phyloP scores from a whole-genome alignment of 2,113 vertebrate genomes.

The Leuciscus idus region DNA sequence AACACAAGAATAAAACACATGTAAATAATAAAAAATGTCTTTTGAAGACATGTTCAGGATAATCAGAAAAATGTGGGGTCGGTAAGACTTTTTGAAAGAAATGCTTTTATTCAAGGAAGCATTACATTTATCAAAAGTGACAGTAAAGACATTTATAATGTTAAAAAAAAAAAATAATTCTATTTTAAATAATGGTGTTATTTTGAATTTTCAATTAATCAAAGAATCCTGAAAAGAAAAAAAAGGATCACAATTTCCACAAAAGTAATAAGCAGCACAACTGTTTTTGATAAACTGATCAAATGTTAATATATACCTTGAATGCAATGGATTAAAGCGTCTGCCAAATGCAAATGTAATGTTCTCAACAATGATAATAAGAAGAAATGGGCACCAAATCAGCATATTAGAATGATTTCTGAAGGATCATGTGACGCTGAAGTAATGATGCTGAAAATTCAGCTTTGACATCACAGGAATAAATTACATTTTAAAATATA shows the following conservation, averaged over 20 bases:
- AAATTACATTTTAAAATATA: not conserved
- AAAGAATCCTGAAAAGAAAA: not conserved
- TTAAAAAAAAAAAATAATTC: not conserved
- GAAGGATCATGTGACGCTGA: not conserved
- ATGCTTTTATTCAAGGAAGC: not conserved
- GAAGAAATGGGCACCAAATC: not conserved
- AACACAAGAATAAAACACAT: not conserved
- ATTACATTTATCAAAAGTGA: not conserved
- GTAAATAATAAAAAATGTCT: not conserved
- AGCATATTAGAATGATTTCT: not conserved
- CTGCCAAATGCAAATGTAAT: not conserved
- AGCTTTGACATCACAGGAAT: not conserved
- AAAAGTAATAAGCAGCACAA: not conserved
- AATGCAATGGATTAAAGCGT: too few relatives aligned
- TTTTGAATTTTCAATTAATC: not conserved
- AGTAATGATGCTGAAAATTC: not conserved
- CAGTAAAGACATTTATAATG: not conserved
- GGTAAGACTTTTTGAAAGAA: not conserved
- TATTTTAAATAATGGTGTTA: not conserved
- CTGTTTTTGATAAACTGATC: too few relatives aligned
- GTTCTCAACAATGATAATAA: not conserved
- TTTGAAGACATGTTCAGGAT: not conserved
- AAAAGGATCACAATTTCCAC: not conserved
- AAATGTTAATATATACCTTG: too few relatives aligned
- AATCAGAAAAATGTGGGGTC: not conserved